phyloP scores from a whole-genome alignment of 2,888 invertebrate genomes.

The Salpingus planirostris region DNA sequence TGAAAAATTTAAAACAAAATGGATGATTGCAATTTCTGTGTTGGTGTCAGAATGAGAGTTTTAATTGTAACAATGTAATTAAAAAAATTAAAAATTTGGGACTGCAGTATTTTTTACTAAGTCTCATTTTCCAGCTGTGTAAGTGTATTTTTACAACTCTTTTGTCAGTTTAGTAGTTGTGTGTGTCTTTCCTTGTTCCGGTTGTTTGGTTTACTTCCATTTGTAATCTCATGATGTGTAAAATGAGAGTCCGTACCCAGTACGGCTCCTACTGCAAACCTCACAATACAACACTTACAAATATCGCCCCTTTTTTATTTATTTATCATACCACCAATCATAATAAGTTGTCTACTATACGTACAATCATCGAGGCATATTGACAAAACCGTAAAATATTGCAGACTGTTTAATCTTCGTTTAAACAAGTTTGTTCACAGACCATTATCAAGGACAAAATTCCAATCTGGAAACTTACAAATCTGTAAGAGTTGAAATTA shows the following conservation, averaged over 20 bases:
- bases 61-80: constrained; percentile 35
- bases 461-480: too few relatives aligned
- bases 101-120: constrained; percentile 30
- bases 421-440: too few relatives aligned
- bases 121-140: constrained; percentile 32
- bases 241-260: constrained; percentile 25
- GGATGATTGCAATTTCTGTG: constrained; percentile 37
- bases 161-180: constrained; percentile 40
- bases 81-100: constrained; percentile 29
- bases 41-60: constrained; percentile 40
- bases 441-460: too few relatives aligned
- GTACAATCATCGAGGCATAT: too few relatives aligned
- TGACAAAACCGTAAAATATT: too few relatives aligned
- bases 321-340: too few relatives aligned
- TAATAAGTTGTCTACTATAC: too few relatives aligned
- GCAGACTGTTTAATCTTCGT: too few relatives aligned
- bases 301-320: constrained; percentile 27
- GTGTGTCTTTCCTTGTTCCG: constrained; percentile 37
- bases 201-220: constrained; percentile 31
- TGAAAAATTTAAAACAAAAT: constrained; percentile 13
- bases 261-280: constrained; percentile 30
- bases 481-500: too few relatives aligned
- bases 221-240: constrained; percentile 31
- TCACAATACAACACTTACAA: constrained; percentile 40
- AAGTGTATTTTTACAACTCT: constrained; percentile 39